Conservation (phyloP, 2,113 vertebrate species). For the Salvelinus fontinalis region DNA sequence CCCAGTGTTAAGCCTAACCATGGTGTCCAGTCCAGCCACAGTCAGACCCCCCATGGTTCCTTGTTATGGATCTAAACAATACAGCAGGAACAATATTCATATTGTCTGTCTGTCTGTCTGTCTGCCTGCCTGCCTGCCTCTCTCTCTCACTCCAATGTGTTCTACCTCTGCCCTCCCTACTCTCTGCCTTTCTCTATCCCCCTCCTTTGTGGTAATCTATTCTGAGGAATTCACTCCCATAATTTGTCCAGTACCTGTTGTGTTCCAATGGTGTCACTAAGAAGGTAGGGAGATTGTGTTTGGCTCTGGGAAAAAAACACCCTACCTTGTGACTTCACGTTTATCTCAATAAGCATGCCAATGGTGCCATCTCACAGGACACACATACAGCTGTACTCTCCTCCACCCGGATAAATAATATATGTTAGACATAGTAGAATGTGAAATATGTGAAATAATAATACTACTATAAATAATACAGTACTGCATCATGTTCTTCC, state of each 20-base stretch:
- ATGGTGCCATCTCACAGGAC: not conserved
- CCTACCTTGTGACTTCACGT: constrained; percentile 31
- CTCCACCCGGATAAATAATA: not conserved
- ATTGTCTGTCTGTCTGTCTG: not conserved
- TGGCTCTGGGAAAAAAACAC: constrained; percentile 43
- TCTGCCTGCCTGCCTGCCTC: not conserved
- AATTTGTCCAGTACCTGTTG: constrained; percentile 30
- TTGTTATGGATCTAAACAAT: no score
- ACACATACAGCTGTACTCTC: no score
- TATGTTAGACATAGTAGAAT: not conserved
- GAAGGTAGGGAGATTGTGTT: constrained; percentile 17
- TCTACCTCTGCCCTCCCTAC: not conserved
- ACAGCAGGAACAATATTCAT: no score
- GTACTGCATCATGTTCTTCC: not conserved
- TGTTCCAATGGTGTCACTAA: constrained; percentile 39
- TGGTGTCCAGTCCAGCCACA: not conserved
- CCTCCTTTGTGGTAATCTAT: not conserved
- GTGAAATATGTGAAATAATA: not conserved
- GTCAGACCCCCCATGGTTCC: no score
- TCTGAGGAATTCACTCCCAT: constrained; percentile 23
- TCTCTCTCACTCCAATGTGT: not conserved
- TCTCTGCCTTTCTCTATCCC: not conserved
- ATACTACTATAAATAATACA: not conserved
- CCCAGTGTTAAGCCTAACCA: not conserved
- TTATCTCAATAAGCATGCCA: constrained; percentile 19